phyloP scores from a whole-genome alignment of 2,888 invertebrate genomes.

The Allolobophora icterica region DNA sequence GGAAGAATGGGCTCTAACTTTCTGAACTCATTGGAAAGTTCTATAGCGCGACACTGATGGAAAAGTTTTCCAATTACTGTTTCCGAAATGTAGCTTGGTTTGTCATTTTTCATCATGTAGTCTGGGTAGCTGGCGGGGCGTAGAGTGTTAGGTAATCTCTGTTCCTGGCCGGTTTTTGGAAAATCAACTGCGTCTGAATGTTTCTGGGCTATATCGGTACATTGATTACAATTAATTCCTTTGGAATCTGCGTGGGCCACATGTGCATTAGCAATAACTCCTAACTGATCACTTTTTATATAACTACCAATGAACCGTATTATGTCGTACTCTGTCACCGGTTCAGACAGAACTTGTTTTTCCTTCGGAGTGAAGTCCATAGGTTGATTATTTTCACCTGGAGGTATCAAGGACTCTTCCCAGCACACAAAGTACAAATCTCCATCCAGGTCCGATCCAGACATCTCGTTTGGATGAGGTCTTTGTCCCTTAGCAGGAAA shows the following conservation, averaged over 20 bases:
- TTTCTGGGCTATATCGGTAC: conserved; percentile 50
- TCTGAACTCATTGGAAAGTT: not conserved
- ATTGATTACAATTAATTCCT: conserved; percentile 52
- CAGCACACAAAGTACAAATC: conserved; percentile 50
- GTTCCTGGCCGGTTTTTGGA: conserved; percentile 59
- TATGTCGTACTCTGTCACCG: conserved; percentile 54
- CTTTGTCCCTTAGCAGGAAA: conserved; percentile 63
- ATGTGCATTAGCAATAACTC: conserved; percentile 56
- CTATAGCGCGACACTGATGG: not conserved
- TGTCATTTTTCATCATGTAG: conserved; percentile 35
- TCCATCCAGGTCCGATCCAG: conserved; percentile 65
- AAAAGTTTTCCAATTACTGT: conserved; percentile 3
- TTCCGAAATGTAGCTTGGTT: conserved; percentile 19
- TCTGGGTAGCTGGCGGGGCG: conserved; percentile 30
- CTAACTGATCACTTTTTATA: conserved; percentile 56
- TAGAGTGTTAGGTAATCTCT: conserved; percentile 38
- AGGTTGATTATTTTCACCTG: conserved; percentile 42
- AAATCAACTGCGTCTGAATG: conserved; percentile 59
- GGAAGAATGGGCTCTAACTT: not conserved
- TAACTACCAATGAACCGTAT: conserved; percentile 61
- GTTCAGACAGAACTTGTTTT: not conserved
- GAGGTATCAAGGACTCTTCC: conserved; percentile 57
- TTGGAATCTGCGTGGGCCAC: conserved; percentile 53
- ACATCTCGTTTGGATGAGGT: conserved; percentile 66
- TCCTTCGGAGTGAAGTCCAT: conserved; percentile 48